These are phyloP conservation scores for Heliconius erato DNA, from an alignment of 2,888 invertebrate species.

Conservation along the genomic window DNA sequence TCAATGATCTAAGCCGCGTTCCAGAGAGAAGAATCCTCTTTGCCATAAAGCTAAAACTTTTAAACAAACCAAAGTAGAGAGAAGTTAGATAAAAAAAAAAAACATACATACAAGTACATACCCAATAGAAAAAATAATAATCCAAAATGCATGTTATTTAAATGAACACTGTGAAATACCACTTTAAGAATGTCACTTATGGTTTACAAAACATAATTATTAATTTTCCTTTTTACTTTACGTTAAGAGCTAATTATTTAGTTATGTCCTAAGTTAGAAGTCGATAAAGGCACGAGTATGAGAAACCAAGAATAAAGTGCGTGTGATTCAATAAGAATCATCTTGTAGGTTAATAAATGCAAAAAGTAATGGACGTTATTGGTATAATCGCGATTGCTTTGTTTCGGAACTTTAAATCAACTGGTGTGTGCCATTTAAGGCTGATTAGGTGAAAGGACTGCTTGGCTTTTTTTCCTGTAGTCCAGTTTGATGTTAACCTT, in stretches of 20 bases:
- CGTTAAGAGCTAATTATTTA: background rate
- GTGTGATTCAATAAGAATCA: conserved; percentile 66
- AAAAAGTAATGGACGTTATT: conserved; percentile 62
- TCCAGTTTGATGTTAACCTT: conserved; percentile 48
- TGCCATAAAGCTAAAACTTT: background rate
- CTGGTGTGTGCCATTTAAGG: conserved; percentile 60
- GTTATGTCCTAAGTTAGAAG: conserved; percentile 19
- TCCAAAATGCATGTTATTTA: conserved; percentile 45
- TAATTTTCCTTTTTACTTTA: background rate
- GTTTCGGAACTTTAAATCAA: conserved; percentile 64
- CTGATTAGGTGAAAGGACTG: conserved; percentile 56
- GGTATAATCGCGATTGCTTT: conserved; percentile 61
- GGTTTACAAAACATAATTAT: conserved; percentile 1
- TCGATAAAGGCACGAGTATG: conserved; percentile 37
- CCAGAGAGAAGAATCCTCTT: no score
- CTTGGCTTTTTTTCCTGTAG: conserved; percentile 44
- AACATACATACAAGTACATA: conserved; percentile 44
- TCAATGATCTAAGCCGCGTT: no score
- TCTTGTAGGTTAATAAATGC: conserved; percentile 65
- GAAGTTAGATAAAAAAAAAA: background rate
- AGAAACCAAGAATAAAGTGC: conserved; percentile 70
- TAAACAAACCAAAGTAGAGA: background rate
- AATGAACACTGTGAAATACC: conserved; percentile 29
- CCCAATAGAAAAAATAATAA: conserved; percentile 45
- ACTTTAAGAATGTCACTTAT: conserved; percentile 33